Base-by-base conservation (phyloP, 2,888 invertebrate genomes). In the Onchidella celtica region DNA sequence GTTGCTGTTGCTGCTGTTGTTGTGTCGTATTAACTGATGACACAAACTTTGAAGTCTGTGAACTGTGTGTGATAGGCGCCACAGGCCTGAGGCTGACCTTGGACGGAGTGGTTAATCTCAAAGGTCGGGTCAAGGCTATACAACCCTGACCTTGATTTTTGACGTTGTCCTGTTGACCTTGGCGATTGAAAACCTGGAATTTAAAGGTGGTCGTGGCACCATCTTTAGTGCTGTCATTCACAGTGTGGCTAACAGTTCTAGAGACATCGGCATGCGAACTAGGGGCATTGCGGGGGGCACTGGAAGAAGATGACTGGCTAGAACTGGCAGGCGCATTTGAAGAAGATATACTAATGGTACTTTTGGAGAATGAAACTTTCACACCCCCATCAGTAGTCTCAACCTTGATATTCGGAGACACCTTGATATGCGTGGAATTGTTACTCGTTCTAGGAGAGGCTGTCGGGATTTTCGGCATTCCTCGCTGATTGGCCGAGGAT, bases 101-200 rank as follows among this genome's bases (percentile, higher is more conserved):
- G 17, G 72, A 34, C 32, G 72, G 72, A 38, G 61, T n/a, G 0
- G 29, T 55, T 24, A 76, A 21, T n/a, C 32, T 38, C 9, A 76
- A 34, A 65, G 76, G 76, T 40, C 66, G 65, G 24, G 76, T 76
- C 65, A 76, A n/a, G 9, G 76, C 40, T 14, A 76, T 47, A 32
- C 65, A 76, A 0, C 76, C 76, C 29, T 59, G 76, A 24, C 61
- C 76, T n/a, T 36, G 63, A 32, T 38, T 36, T 63, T 21, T 61
- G 27, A 21, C 4, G 4, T 59, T 65, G 32, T 66, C 65, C 36
- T 4, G 47, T 2, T 47, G 76, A 63, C n/a, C 72, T 21, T 72
- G 72, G 32, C 57, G 11, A 0, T 61, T 74, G 11, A 61, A 2
- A 0, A 74, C 74, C 14, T 74, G 74, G 14, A 74, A 32, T 36